A percentile compares a stretch with the other conserved stretches of the same genome.
These are phyloP conservation scores for Pocillopora damicornis DNA, from an alignment of 64 coral and sea anemone genomes.

Conservation along the genomic window DNA sequence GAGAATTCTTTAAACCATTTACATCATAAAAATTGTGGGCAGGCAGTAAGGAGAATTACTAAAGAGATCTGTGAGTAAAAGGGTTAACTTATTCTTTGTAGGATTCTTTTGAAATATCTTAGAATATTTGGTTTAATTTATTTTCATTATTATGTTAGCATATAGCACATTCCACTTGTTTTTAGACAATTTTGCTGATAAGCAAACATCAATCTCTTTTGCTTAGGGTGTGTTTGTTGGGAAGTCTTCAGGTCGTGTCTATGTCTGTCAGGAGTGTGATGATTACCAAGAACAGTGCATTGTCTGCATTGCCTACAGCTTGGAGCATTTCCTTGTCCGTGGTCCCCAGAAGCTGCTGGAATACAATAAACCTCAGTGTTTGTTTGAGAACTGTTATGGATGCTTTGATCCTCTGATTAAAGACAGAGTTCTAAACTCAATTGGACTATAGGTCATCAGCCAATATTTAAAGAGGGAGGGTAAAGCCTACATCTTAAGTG, in stretches of 20 bases:
- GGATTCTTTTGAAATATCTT: too few species aligned
- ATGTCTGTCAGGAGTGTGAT: conserved; percentile 83
- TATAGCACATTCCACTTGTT: too few species aligned
- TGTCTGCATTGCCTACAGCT: conserved; percentile 74
- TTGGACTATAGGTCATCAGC: conserved; percentile 6
- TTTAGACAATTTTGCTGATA: too few species aligned
- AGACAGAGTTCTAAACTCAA: conserved; percentile 65
- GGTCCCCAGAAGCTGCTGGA: conserved; percentile 75
- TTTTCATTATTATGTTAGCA: too few species aligned
- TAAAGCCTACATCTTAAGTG: too few species aligned
- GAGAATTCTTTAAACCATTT: too few species aligned
- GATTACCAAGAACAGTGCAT: conserved; percentile 91
- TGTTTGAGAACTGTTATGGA: conserved; percentile 92
- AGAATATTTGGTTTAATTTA: too few species aligned
- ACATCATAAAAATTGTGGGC: too few species aligned
- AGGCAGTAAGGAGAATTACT: too few species aligned
- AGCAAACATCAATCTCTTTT: neutral
- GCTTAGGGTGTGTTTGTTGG: conserved; percentile 87
- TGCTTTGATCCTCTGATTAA: conserved; percentile 93
- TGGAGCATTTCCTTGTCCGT: conserved; percentile 82
- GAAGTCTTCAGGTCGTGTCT: conserved; percentile 72
- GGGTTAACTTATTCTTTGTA: too few species aligned
- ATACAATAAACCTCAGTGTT: conserved; percentile 76
- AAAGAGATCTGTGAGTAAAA: too few species aligned
- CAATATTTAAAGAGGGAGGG: neutral